These are phyloP conservation scores for Theretra japonica DNA, from an alignment of 2,888 invertebrate genomes.

Conservation along the genomic window DNA sequence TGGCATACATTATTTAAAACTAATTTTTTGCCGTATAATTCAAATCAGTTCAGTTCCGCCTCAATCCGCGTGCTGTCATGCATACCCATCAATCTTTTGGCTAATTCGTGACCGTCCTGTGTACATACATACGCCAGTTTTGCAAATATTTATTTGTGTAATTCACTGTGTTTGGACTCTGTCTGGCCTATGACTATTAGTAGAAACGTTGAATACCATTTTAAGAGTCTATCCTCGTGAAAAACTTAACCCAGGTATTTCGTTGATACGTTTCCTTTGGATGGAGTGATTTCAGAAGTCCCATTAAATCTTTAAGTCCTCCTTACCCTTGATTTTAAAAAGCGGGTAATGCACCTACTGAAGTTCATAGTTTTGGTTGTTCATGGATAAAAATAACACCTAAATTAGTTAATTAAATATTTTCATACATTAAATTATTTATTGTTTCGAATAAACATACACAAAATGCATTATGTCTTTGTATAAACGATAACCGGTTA, in stretches of 20 bases:
- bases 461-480: too few species aligned
- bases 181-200: neutral
- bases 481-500: neutral
- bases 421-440: too few species aligned
- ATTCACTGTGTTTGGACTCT: neutral
- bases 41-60: conserved; percentile 11
- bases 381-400: too few species aligned
- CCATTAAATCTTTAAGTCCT: too few species aligned
- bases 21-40: conserved; percentile 8
- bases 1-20: neutral
- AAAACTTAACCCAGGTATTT: too few species aligned
- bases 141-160: neutral
- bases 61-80: conserved; percentile 13
- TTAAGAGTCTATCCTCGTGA: neutral
- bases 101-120: conserved; percentile 15
- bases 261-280: too few species aligned
- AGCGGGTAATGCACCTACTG: too few species aligned
- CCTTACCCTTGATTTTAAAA: too few species aligned
- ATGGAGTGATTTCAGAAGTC: too few species aligned
- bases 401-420: too few species aligned
- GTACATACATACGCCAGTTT: neutral
- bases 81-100: conserved; percentile 13
- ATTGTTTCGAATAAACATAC: too few species aligned
- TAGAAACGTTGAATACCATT: neutral
- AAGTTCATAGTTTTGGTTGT: too few species aligned